Base-by-base conservation (phyloP, 1,140 invertebrate genomes). In the Drosophila teissieri region DNA sequence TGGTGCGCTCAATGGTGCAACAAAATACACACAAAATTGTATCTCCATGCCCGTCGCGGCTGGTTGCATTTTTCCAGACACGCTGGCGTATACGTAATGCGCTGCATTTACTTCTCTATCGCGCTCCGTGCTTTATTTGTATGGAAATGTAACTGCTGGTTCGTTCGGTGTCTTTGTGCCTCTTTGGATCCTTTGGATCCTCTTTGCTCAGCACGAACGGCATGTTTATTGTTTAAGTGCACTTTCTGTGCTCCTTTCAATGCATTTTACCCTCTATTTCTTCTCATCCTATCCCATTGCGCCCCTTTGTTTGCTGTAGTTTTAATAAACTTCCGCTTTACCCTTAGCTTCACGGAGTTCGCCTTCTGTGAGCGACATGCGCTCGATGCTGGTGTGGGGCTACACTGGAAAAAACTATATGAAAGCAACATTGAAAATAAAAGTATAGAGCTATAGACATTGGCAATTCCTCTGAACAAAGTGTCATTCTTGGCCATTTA, bases 271-370 rank as follows among this genome's bases (percentile, higher is more conserved):
- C 24, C 37, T 60, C 31, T 40, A 52, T 61, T 77, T 52, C 52
- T 55, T 55, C 31, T 34, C 36, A 7, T 14, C 61, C 54, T 44
- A 64, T 63, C 55, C 57, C 54, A 52, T 60, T 57, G 49, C 70
- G 60, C 40, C 58, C 31, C n/a, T 80, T 75, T 70, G 64, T 64
- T 63, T 69, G 73, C 73, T 80, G 73, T 70, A 78, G 73, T 88
- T 88, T 88, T 88, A 88, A 88, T 88, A 88, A 89, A 88, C 84
- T 88, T 88, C 84, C 84, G 80, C 61, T 78, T 80, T 88, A 34
- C 57, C 86, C 67, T 60, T 52, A 69, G 67, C 64, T 89, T 88
- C 78, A 88, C 84, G 45, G 60, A 83, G 84, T 80, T 56, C 61
- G 64, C 68, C 67, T 53, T 67, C 55, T 51, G 54, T 45, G 62